Conservation (phyloP, 2,113 vertebrate species). For the western clawed frog (Xenopus tropicalis) region UCB_Xtro_10.0 CM004449.2:9680501-9681000, state of each 20-base stretch:
- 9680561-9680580: neutral
- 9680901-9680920: neutral
- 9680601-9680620: constrained; percentile 8
- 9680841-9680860: neutral
- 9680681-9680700: neutral
- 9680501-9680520: too few relatives aligned
- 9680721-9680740: neutral
- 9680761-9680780: neutral
- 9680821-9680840: neutral
- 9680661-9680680: neutral
- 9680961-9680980: too few relatives aligned
- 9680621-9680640: constrained; percentile 21
- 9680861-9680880: neutral
- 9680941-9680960: too few relatives aligned
- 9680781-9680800: neutral
- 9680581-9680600: neutral
- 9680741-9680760: too few relatives aligned
- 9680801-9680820: neutral
- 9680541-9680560: constrained; percentile 9
- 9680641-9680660: neutral
- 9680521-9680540: too few relatives aligned
- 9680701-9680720: neutral
- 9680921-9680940: too few relatives aligned
- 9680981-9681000: too few relatives aligned
- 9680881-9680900: neutral